Base-by-base conservation (phyloP, 1,140 invertebrate genomes). In the Myzus persicae region DNA sequence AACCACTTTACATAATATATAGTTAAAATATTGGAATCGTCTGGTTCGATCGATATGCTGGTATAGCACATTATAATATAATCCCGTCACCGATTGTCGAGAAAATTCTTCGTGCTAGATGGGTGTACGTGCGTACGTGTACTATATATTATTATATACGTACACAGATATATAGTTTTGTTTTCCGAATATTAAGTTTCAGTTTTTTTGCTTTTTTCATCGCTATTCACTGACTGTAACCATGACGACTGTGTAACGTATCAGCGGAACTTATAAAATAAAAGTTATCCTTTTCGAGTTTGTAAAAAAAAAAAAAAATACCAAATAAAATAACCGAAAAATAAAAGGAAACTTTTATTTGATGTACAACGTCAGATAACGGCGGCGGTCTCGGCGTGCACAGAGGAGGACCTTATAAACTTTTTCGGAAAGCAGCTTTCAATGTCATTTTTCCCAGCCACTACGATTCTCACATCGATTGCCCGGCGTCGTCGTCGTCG, bases 241-340 rank as follows among this genome's bases (percentile, higher is more conserved):
- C 89, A 90, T 90, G 89, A 90, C 89, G 26, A 90, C 89, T 90
- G 14, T 89, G 8, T 67, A 67, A 90, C 54, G 51, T 90, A 90
- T 90, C 51, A 90, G 89, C 89, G 89, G 89, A 59, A 90, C 54
- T 90, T 90, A 90, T 90, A 67, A 90, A 90, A 90, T 67, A 90
- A 42, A 90, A 90, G 89, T 90, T 90, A 90, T 90, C 89, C 54
- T 42, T 90, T 90, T 90, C 26, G 40, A 90, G 89, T 90, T 89
- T 54, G 88, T 54, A 89, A 89, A 89, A 89, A 90, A 90, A 59
- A 59, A 90, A 90, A 90, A 59, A 67, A 54, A 89, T 26, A 51
- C 9, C 8, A 42, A 85, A 85, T 42, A 89, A 89, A 51, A 38
- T 38, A 54, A 38, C 88, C 88, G 26, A 89, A 89, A 90, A 90